phyloP scores from a whole-genome alignment of 2,888 invertebrate genomes.

The Urechis unicinctus region DNA sequence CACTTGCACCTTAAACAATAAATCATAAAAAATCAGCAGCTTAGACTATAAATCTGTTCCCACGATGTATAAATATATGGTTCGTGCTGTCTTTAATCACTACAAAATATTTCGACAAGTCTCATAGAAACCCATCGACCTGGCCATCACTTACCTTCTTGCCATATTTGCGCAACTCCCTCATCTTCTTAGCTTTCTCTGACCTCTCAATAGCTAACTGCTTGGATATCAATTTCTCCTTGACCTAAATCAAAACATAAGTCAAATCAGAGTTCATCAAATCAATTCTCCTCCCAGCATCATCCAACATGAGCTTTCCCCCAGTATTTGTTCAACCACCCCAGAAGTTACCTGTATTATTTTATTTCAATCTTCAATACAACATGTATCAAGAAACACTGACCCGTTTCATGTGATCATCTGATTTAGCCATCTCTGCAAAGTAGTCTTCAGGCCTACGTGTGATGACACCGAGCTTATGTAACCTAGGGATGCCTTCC shows the following conservation, averaged over 20 bases:
- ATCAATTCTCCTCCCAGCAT: no score
- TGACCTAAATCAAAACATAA: conserved; percentile 53
- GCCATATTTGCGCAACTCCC: conserved; percentile 86
- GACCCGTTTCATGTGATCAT: conserved; percentile 92
- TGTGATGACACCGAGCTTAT: conserved; percentile 69
- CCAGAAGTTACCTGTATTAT: no score
- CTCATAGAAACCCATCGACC: no score
- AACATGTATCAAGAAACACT: background rate
- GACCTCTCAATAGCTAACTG: conserved; percentile 78
- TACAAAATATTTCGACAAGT: no score
- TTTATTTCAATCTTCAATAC: background rate
- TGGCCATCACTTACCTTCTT: no score
- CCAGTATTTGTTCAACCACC: no score
- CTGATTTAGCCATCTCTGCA: conserved; percentile 97
- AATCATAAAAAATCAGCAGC: conserved; percentile 1
- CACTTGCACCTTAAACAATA: conserved; percentile 60
- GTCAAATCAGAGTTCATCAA: no score
- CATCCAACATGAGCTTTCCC: no score
- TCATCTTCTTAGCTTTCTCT: conserved; percentile 81
- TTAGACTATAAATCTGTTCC: background rate
- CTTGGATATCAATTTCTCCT: conserved; percentile 74
- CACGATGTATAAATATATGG: no score
- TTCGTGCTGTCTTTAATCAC: no score
- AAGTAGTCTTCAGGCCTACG: conserved; percentile 92
- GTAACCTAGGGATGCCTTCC: conserved; percentile 71